These are phyloP conservation scores for Lemur catta DNA, from an alignment of 2,797 vertebrate genomes.

Conservation along the genomic window DNA sequence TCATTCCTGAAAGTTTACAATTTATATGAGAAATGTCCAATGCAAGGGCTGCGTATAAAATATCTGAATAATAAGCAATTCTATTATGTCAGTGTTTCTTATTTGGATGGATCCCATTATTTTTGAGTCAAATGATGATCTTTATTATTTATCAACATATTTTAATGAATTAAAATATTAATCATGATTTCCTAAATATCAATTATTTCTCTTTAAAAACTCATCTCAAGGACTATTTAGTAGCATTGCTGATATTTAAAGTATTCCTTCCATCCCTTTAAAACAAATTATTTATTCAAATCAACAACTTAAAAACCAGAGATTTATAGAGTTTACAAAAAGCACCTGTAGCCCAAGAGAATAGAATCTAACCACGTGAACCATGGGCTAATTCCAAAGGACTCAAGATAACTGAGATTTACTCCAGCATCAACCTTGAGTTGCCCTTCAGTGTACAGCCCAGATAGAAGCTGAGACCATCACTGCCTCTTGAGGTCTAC, in stretches of 20 bases:
- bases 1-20: not conserved
- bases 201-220: not conserved
- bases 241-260: not conserved
- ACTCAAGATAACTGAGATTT: not conserved
- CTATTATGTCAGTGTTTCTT: not conserved
- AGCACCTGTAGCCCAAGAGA: not conserved
- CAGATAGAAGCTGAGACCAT: not conserved
- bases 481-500: not conserved
- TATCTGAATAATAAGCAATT: not conserved
- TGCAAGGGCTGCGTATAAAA: not conserved
- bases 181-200: not conserved
- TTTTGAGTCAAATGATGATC: not conserved
- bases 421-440: not conserved
- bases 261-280: not conserved
- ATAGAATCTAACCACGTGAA: fast-evolving
- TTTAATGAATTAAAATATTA: constrained; percentile 6
- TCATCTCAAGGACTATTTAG: not conserved
- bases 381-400: not conserved
- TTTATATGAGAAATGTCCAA: fast-evolving
- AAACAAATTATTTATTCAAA: not conserved
- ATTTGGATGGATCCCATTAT: not conserved
- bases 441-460: not conserved
- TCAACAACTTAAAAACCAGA: not conserved
- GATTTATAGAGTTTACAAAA: not conserved
- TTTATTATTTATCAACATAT: constrained; percentile 34